Evolutionary conservation across 1,140 invertebrate species (phyloP).

Genomic region (Drosophila pseudoobscura): DNA sequence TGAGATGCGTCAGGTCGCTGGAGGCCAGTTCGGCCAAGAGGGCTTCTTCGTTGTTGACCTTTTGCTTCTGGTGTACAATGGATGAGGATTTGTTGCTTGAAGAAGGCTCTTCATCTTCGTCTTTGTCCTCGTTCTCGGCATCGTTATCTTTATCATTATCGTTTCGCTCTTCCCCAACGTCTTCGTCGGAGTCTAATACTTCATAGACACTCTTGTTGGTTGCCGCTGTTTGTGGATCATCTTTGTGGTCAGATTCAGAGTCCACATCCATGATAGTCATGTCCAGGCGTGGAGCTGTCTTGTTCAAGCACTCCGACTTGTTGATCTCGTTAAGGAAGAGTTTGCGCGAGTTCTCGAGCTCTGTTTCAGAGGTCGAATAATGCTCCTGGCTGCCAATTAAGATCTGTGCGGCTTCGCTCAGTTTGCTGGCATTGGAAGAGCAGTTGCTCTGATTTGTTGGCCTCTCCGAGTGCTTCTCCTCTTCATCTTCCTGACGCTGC

Average conservation of each 20-base stretch:
- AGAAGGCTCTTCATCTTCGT: neutral
- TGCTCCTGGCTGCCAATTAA: slow-evolving; percentile 20
- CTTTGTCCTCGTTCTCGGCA: no score
- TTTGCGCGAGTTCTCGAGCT: slow-evolving; percentile 37
- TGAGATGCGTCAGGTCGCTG: slow-evolving; percentile 54
- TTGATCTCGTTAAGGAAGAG: slow-evolving; percentile 36
- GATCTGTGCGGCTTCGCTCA: slow-evolving; percentile 47
- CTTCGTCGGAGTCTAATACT: slow-evolving; percentile 22
- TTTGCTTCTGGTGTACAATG: slow-evolving; percentile 8
- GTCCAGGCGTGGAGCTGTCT: slow-evolving; percentile 40
- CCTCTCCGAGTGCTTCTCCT: neutral
- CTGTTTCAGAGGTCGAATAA: slow-evolving; percentile 12
- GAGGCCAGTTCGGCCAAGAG: slow-evolving; percentile 48
- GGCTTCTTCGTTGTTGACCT: slow-evolving; percentile 38
- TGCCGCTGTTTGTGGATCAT: neutral
- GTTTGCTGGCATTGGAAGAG: slow-evolving; percentile 38
- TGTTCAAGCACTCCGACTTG: slow-evolving; percentile 54
- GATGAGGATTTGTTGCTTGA: slow-evolving; percentile 3
- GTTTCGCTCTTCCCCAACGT: neutral
- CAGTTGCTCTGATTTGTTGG: slow-evolving; percentile 18
- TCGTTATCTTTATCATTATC: no score
- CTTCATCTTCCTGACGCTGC: no score
- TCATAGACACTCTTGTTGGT: slow-evolving; percentile 15
- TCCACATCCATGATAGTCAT: slow-evolving; percentile 18
- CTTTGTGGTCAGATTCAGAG: neutral